Evolutionary conservation across 2,888 invertebrate genomes (phyloP).

Genomic region (Nasonia oneida): DNA sequence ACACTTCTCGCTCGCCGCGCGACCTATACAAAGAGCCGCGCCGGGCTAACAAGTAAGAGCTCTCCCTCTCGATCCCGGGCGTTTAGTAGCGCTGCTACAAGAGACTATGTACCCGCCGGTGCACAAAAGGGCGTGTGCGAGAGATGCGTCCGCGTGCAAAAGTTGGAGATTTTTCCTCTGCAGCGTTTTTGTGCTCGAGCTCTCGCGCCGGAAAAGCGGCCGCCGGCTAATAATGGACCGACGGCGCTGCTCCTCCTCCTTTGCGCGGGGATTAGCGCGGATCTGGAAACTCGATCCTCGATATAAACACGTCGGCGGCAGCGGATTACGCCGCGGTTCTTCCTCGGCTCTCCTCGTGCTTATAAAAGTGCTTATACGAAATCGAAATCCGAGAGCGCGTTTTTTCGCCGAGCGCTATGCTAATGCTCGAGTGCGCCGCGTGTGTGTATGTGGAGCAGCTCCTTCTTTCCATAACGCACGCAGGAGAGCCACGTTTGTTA

Average conservation of each 20-base stretch:
- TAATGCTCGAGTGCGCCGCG: neutral
- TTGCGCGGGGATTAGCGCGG: neutral
- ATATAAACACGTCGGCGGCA: neutral
- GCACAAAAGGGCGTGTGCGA: conserved; percentile 71
- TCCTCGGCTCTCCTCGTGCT: neutral
- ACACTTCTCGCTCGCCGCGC: conserved; percentile 19
- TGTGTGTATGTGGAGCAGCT: neutral
- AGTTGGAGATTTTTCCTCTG: conserved; percentile 58
- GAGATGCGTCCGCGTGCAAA: conserved; percentile 56
- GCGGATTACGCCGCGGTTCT: neutral
- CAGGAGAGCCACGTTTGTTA: neutral
- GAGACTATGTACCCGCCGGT: conserved; percentile 20
- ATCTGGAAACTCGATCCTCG: conserved; percentile 28
- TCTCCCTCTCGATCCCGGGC: conserved; percentile 68
- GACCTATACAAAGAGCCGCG: conserved; percentile 62
- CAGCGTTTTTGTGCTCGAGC: conserved; percentile 40
- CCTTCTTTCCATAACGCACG: neutral
- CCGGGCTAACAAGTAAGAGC: conserved; percentile 73
- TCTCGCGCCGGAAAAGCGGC: conserved; percentile 46
- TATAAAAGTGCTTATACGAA: too few relatives aligned
- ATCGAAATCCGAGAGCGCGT: conserved; percentile 44
- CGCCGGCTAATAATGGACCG: conserved; percentile 36
- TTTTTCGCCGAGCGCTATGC: conserved; percentile 26
- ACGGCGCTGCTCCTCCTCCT: conserved; percentile 38
- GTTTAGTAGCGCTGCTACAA: conserved; percentile 71